These are phyloP conservation scores for Saimiri boliviensis DNA, from an alignment of 2,113 vertebrate genomes.

Conservation along the genomic window DNA sequence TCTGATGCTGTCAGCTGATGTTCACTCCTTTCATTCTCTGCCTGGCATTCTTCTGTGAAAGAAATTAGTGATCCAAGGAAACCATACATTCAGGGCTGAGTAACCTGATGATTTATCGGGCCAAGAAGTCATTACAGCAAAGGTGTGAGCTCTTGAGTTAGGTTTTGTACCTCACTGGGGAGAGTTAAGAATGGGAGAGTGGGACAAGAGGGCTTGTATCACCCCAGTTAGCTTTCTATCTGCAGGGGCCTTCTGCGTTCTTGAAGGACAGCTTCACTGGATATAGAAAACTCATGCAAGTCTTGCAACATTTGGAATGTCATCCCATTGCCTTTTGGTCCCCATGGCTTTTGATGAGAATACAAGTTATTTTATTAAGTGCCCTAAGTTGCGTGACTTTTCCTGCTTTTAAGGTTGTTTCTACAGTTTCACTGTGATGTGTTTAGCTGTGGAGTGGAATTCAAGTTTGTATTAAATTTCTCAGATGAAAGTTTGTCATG, in stretches of 20 bases:
- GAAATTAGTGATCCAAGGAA: neutral
- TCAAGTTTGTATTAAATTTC: neutral
- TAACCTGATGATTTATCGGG: neutral
- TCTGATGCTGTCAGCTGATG: neutral
- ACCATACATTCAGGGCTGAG: neutral
- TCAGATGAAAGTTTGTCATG: neutral
- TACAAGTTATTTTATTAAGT: too few species aligned
- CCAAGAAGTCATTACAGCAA: neutral
- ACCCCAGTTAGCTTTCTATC: neutral
- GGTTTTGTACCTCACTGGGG: neutral
- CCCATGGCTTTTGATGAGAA: neutral
- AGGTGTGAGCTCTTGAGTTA: neutral
- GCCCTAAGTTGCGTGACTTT: too few species aligned
- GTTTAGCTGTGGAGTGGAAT: neutral
- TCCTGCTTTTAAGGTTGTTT: neutral
- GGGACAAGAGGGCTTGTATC: neutral
- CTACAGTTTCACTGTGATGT: neutral
- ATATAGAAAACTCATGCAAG: neutral
- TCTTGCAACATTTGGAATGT: neutral
- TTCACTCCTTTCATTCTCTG: neutral
- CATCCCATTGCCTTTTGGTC: neutral
- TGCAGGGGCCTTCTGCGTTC: neutral
- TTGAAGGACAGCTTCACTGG: neutral
- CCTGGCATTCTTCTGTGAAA: neutral
- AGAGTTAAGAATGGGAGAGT: neutral